Conservation (phyloP, 2,797 vertebrate genomes). For the Notamacropus eugenii region DNA sequence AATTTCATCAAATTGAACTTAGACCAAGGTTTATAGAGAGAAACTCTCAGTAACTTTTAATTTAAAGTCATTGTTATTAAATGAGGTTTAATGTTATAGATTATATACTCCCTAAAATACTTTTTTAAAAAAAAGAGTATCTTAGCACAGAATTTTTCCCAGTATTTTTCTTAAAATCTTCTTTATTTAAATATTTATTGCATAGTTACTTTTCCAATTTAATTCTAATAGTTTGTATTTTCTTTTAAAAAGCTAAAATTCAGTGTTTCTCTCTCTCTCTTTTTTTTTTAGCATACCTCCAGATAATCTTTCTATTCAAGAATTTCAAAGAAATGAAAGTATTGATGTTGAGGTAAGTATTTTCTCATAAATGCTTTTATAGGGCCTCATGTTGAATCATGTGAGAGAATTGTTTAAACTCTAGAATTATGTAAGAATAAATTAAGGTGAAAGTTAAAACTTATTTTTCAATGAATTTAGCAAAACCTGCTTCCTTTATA, state of each 20-base stretch:
- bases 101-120: not conserved
- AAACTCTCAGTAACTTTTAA: constrained; percentile 34
- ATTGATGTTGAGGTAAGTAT: constrained; percentile 95
- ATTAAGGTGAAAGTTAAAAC: constrained; percentile 32
- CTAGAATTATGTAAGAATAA: constrained; percentile 45
- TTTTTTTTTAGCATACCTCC: constrained; percentile 91
- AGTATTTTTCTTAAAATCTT: constrained; percentile 22
- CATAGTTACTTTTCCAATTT: constrained; percentile 30
- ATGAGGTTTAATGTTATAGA: not conserved
- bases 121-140: constrained; percentile 45
- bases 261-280: constrained; percentile 58
- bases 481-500: constrained; percentile 23
- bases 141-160: not conserved
- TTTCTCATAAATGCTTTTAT: constrained; percentile 54
- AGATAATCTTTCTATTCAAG: constrained; percentile 99
- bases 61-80: constrained; percentile 26
- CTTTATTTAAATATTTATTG: constrained; percentile 37
- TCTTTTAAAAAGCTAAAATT: constrained; percentile 59
- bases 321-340: constrained; percentile 98
- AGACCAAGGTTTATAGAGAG: constrained; percentile 14
- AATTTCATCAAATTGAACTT: constrained; percentile 40
- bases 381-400: constrained; percentile 37
- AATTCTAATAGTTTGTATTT: constrained; percentile 47
- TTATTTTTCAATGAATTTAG: constrained; percentile 36
- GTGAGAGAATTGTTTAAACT: not conserved